Base-by-base conservation (phyloP, 2,797 vertebrate genomes). In the Sebastiscus albofasciatus region DNA sequence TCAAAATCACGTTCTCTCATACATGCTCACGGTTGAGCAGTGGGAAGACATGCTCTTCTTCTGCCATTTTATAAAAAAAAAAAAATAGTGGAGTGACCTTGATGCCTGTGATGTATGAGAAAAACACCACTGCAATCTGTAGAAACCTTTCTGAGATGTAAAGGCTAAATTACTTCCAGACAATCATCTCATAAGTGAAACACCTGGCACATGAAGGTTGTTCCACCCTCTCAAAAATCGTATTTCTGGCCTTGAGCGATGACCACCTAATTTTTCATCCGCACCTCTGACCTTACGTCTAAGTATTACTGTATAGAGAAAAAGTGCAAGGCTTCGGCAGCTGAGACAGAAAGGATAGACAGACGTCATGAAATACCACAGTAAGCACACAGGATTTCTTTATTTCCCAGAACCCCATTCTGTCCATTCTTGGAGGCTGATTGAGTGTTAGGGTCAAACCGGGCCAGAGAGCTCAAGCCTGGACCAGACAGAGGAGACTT, bases 111-210 rank as follows among this genome's bases (percentile, higher is more conserved):
- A 85, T 80, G 83, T 77, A 86, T 82, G 81, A 79, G 80, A 76
- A 77, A 77, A 72, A 64, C 70, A 59, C 24, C 7, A 13, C 22
- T 80, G 79, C 72, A 74, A 90, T 92, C 74, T 85, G 80, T 55
- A 70, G 81, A 83, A 84, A 91, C 73, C 78, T 86, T 87, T 90
- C 55, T 60, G 61, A 83, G 78, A 82, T 54, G 82, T 87, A 90
- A 91, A 89, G 72, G 71, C 67, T 56, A 87, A 92, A 92, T 90
- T 84, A 73, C 75, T 93, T 92, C 92, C 92, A 93, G 92, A 81
- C 79, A 90, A 89, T 85, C 80, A 87, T 87, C 46, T 84, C 79
- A 69, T 65, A 86, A 77, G 79, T 87, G 76, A 90, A 85, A 80
- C 85, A 84, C 39, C 83, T 91, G 88, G 82, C 81, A 58, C 9